A percentile compares a stretch with the other conserved stretches of the same genome.
These are phyloP conservation scores for Ceratina australensis DNA, from an alignment of 1,140 invertebrate species.

Conservation along the genomic window DNA sequence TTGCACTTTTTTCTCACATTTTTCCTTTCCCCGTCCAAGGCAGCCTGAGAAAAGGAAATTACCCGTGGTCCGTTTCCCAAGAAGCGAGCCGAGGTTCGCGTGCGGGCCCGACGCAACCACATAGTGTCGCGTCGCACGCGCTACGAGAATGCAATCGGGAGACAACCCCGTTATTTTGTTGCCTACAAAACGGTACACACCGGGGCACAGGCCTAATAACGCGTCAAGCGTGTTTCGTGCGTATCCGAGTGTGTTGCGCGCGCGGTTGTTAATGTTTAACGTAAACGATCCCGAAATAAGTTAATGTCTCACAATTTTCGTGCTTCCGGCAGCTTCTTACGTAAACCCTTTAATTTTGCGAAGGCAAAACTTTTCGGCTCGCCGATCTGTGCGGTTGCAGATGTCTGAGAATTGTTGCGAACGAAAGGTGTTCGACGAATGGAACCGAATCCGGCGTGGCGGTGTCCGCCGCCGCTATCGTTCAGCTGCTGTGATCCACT, in stretches of 20 bases:
- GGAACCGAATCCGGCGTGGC: not conserved
- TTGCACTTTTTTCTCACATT: not conserved
- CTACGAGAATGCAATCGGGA: not conserved
- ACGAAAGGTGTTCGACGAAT: not conserved
- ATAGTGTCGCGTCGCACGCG: not conserved
- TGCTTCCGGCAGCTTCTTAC: conserved; percentile 24
- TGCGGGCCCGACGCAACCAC: not conserved
- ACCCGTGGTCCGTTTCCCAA: too few species aligned
- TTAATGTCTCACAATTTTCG: conserved; percentile 35
- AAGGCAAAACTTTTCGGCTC: not conserved
- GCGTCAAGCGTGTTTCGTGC: conserved; percentile 8
- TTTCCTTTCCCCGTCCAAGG: not conserved
- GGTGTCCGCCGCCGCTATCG: too few species aligned
- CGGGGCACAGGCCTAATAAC: not conserved
- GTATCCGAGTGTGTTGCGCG: not conserved
- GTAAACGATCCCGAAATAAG: not conserved
- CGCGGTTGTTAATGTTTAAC: not conserved
- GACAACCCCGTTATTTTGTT: conserved; percentile 4
- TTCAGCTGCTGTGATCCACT: not conserved
- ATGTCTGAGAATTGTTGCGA: not conserved
- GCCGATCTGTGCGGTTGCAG: not conserved
- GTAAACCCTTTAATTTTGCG: not conserved
- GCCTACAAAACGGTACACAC: not conserved
- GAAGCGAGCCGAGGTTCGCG: not conserved
- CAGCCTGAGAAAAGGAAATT: too few species aligned